A percentile compares a stretch with the other conserved stretches of the same genome.
These are phyloP conservation scores for Luidia sarsii DNA, from an alignment of 53 echinoderm and acorn worm genomes.

Conservation along the genomic window DNA sequence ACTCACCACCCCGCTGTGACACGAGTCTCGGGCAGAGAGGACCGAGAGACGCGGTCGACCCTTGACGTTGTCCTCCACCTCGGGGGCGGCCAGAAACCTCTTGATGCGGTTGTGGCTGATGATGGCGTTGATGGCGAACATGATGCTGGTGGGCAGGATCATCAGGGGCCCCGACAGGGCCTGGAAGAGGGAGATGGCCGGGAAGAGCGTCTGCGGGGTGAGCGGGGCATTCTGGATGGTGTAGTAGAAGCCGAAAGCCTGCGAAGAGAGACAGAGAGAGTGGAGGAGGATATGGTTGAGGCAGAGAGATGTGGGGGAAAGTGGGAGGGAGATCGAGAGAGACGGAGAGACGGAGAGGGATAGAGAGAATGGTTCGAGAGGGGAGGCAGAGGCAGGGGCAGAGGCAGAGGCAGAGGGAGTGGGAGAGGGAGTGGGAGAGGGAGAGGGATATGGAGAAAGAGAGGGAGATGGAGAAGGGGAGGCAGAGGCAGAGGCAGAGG, in stretches of 20 bases:
- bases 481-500: too few relatives aligned
- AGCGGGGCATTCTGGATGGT: constrained; percentile 62
- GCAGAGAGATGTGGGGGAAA: background rate
- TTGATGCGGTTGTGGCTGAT: constrained; percentile 80
- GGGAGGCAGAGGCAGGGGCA: too few relatives aligned
- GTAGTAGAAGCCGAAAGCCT: constrained; percentile 80
- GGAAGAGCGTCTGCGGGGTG: constrained; percentile 87
- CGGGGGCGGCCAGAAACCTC: constrained; percentile 77
- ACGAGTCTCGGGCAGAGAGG: constrained; percentile 13
- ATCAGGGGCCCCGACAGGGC: constrained; percentile 78
- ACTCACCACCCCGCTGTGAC: constrained; percentile 37
- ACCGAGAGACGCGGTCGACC: background rate
- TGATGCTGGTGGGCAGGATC: constrained; percentile 73
- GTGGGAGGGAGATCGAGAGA: background rate
- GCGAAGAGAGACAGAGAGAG: too few relatives aligned
- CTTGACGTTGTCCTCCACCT: constrained; percentile 73
- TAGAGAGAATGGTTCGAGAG: too few relatives aligned
- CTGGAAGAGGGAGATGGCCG: constrained; percentile 86
- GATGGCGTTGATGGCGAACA: constrained; percentile 79
- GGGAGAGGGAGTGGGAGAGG: too few relatives aligned
- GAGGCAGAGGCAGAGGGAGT: too few relatives aligned
- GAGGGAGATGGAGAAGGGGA: too few relatives aligned
- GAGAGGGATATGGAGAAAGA: too few relatives aligned
- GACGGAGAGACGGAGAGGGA: too few relatives aligned
- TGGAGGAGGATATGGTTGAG: too few relatives aligned